A percentile compares a stretch with the other conserved stretches of the same genome.
Conservation (phyloP, 2,888 invertebrate species). For the Lottia scabra region DNA sequence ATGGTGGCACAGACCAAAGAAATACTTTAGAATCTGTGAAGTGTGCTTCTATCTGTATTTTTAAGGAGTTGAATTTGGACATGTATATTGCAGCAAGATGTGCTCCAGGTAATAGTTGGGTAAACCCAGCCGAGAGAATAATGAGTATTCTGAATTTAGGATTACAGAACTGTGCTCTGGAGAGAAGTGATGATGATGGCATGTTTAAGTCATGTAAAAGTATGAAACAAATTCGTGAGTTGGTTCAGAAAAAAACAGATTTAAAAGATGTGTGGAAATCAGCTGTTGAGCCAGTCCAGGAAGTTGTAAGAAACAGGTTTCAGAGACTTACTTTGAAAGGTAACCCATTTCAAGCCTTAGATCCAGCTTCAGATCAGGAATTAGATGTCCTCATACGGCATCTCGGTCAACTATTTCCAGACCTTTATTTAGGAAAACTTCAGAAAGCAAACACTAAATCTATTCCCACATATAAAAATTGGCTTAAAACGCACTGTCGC, state of each 20-base stretch:
- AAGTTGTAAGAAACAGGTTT: not conserved
- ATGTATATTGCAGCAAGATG: not conserved
- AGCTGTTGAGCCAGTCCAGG: not conserved
- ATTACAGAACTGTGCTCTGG: not conserved
- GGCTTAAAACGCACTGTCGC: too few species aligned
- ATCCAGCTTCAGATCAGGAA: not conserved
- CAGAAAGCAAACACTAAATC: too few species aligned
- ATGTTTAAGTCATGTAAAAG: not conserved
- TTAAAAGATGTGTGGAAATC: not conserved
- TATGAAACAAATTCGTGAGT: not conserved
- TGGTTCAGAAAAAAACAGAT: not conserved
- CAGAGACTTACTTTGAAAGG: not conserved
- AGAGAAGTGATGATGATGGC: not conserved
- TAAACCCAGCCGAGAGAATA: not conserved
- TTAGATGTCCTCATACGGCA: too few species aligned
- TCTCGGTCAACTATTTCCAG: too few species aligned
- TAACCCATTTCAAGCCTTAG: not conserved
- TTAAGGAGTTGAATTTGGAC: not conserved
- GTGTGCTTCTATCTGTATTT: not conserved
- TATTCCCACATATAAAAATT: too few species aligned
- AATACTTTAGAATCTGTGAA: too few species aligned
- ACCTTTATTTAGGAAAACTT: too few species aligned
- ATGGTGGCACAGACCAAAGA: not conserved
- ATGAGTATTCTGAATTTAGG: not conserved
- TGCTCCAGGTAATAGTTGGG: not conserved